These are phyloP conservation scores for Tichodroma muraria DNA, from an alignment of 2,113 vertebrate species.

Conservation along the genomic window DNA sequence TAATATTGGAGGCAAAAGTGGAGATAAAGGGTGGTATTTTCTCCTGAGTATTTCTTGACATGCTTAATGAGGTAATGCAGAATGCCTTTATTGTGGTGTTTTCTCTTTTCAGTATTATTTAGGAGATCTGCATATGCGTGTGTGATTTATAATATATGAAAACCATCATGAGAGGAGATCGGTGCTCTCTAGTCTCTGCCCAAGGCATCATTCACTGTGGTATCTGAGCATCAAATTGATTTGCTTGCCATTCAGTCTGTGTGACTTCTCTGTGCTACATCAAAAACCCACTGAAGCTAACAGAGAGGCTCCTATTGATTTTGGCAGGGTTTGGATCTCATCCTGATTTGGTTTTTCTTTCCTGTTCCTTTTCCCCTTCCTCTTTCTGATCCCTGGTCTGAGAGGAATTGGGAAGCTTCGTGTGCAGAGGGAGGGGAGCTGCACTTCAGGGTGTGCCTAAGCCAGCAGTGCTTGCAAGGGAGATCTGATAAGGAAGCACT, in stretches of 20 bases:
- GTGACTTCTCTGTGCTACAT: background rate
- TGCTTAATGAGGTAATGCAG: background rate
- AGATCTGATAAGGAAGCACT: background rate
- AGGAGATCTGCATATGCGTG: background rate
- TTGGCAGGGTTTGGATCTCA: background rate
- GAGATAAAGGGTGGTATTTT: background rate
- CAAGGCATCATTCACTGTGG: background rate
- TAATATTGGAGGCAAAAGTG: background rate
- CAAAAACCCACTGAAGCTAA: background rate
- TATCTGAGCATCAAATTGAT: background rate
- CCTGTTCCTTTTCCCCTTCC: background rate
- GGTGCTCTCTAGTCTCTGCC: background rate
- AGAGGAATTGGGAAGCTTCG: rapidly evolving
- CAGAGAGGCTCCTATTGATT: background rate
- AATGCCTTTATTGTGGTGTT: background rate
- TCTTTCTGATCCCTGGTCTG: background rate
- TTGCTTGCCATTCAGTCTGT: background rate
- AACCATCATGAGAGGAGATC: background rate
- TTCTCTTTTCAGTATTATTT: background rate
- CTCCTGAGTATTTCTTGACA: background rate
- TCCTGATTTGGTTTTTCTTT: background rate
- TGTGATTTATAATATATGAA: background rate
- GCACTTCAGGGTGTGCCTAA: background rate
- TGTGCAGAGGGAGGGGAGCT: background rate
- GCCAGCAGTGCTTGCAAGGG: background rate